Evolutionary conservation across 2,797 vertebrate genomes (phyloP).

Genomic region (Caiman crocodilus): DNA sequence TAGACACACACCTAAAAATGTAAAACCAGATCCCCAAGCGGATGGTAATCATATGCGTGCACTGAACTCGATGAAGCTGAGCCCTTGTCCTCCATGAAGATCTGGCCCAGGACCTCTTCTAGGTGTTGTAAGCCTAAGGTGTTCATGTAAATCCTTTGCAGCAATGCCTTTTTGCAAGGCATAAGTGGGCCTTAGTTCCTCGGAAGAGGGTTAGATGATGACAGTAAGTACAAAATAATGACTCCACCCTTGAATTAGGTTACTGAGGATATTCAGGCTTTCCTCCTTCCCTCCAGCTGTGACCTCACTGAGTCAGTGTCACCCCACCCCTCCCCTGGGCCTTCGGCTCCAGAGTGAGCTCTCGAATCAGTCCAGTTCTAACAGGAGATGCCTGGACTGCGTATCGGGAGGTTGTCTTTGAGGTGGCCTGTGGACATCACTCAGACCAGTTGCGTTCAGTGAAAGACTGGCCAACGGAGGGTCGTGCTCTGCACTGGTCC

Average conservation of each 20-base stretch:
- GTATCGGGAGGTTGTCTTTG: background rate
- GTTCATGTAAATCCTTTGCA: background rate
- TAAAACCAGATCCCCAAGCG: background rate
- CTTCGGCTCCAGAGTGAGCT: background rate
- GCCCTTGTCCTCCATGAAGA: background rate
- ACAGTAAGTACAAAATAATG: constrained; percentile 29
- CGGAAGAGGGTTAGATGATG: fast-evolving
- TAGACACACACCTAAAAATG: background rate
- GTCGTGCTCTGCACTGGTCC: background rate
- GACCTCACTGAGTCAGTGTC: fast-evolving
- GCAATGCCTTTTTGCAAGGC: background rate
- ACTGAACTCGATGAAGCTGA: no score
- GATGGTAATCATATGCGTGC: background rate
- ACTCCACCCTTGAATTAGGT: constrained; percentile 12
- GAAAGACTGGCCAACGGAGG: background rate
- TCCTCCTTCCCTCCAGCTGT: constrained; percentile 1
- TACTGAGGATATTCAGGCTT: background rate
- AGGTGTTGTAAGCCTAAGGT: background rate
- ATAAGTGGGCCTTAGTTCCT: fast-evolving
- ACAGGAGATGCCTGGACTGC: background rate
- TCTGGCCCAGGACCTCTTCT: fast-evolving
- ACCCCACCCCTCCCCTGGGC: background rate
- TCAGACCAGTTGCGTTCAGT: background rate
- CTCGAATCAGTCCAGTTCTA: background rate
- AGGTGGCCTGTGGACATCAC: background rate